A percentile compares a stretch with the other conserved stretches of the same genome.
Evolutionary conservation across 2,113 vertebrate species (phyloP).

Genomic region (Cyphomyrus discorhynchus): DNA sequence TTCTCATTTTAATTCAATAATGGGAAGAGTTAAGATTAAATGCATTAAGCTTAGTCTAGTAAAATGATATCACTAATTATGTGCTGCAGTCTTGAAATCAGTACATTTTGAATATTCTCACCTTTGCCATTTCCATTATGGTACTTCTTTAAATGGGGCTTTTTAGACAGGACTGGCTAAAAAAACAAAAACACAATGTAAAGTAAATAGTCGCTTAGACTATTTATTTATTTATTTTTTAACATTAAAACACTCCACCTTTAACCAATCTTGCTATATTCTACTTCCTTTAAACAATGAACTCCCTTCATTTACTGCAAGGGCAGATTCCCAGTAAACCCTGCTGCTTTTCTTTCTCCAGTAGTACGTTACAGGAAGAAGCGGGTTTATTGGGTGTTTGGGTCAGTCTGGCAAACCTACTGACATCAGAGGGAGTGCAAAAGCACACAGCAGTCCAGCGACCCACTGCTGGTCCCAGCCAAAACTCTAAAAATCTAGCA

Average conservation of each 20-base stretch:
- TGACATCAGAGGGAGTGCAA: constrained; percentile 23
- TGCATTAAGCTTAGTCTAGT: background rate
- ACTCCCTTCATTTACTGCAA: background rate
- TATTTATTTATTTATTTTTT: background rate
- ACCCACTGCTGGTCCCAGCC: constrained; percentile 30
- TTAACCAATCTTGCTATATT: background rate
- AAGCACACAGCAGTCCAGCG: constrained; percentile 23
- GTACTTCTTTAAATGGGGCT: background rate
- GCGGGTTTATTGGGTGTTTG: constrained; percentile 7
- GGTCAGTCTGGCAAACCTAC: constrained; percentile 32
- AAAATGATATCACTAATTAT: background rate
- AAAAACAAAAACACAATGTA: background rate
- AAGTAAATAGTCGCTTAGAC: background rate
- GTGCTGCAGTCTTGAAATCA: background rate
- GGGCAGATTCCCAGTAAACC: background rate
- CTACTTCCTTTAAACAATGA: background rate
- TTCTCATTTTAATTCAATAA: background rate
- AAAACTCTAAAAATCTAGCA: constrained; percentile 37
- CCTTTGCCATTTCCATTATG: background rate
- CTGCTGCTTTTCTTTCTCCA: constrained; percentile 12
- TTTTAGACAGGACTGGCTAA: background rate
- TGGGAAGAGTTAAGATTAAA: background rate
- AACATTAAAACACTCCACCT: background rate
- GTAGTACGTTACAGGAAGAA: background rate
- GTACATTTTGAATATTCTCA: background rate